A percentile compares a stretch with the other conserved stretches of the same genome.
phyloP scores from a whole-genome alignment of 2,113 vertebrate species.

The Brachypteracias leptosomus region DNA sequence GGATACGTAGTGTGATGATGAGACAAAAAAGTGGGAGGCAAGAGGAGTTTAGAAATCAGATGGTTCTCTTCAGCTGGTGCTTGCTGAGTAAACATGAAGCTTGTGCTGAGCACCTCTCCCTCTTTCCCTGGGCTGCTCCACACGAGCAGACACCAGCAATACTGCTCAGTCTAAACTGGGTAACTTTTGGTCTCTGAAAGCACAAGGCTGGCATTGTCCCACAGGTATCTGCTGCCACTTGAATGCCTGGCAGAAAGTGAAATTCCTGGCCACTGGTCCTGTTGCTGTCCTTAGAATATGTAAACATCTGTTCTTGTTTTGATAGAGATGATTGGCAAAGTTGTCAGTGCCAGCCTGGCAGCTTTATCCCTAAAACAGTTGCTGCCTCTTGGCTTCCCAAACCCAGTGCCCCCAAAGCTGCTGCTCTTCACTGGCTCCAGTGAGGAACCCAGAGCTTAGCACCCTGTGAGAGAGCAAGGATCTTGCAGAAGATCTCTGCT shows the following conservation, averaged over 20 bases:
- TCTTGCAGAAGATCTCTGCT: not conserved
- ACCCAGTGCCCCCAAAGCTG: not conserved
- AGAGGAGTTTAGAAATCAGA: not conserved
- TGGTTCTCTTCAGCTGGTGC: not conserved
- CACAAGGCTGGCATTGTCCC: not conserved
- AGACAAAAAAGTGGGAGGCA: slow-evolving; percentile 13
- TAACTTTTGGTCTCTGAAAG: not conserved
- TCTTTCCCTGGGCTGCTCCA: not conserved
- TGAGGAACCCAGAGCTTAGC: not conserved
- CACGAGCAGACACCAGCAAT: not conserved
- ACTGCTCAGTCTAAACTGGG: not conserved
- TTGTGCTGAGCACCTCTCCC: not conserved
- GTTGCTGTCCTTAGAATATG: not conserved
- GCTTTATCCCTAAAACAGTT: not conserved
- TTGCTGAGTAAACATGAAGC: not conserved
- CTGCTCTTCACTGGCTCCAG: not conserved
- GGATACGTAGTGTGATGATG: not conserved
- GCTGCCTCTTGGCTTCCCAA: not conserved
- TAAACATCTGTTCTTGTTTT: not conserved
- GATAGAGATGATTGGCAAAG: not conserved
- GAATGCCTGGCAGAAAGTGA: not conserved
- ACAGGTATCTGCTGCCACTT: not conserved
- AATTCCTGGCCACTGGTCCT: not conserved
- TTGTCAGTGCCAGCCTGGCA: not conserved
- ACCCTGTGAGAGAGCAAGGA: not conserved